phyloP scores from a whole-genome alignment of 2,113 vertebrate genomes.

The Craseonycteris thonglongyai region DNA sequence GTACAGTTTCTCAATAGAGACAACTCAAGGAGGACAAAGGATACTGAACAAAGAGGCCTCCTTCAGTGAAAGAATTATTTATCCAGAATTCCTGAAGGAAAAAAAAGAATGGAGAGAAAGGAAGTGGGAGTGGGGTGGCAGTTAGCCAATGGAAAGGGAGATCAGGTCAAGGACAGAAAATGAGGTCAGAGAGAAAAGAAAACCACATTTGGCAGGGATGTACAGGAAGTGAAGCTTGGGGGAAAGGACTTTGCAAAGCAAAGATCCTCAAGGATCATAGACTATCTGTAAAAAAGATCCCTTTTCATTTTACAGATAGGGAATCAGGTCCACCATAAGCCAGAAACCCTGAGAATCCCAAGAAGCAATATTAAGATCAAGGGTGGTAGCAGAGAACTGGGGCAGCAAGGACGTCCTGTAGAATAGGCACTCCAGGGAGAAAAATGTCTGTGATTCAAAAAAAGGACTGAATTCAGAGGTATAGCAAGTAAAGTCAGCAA shows the following conservation, averaged over 20 bases:
- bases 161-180: constrained; percentile 53
- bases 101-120: constrained; percentile 45
- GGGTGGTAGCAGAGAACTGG: no score
- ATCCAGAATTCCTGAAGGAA: constrained; percentile 33
- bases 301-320: neutral
- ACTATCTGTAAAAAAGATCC: neutral
- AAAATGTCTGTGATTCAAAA: neutral
- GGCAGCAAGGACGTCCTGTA: neutral
- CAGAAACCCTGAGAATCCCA: neutral
- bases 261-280: neutral
- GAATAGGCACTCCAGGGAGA: neutral
- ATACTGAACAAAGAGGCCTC: neutral
- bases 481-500: neutral
- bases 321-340: neutral
- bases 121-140: constrained; percentile 43
- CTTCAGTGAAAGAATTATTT: constrained; percentile 17
- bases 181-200: constrained; percentile 37
- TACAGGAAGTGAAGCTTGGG: constrained; percentile 6
- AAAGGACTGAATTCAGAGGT: neutral
- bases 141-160: constrained; percentile 38
- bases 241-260: neutral
- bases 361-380: neutral
- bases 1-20: constrained; percentile 21
- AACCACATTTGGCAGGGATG: neutral
- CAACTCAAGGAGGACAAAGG: neutral